These are phyloP conservation scores for Ciconia boyciana DNA, from an alignment of 2,113 vertebrate genomes.

Conservation along the genomic window DNA sequence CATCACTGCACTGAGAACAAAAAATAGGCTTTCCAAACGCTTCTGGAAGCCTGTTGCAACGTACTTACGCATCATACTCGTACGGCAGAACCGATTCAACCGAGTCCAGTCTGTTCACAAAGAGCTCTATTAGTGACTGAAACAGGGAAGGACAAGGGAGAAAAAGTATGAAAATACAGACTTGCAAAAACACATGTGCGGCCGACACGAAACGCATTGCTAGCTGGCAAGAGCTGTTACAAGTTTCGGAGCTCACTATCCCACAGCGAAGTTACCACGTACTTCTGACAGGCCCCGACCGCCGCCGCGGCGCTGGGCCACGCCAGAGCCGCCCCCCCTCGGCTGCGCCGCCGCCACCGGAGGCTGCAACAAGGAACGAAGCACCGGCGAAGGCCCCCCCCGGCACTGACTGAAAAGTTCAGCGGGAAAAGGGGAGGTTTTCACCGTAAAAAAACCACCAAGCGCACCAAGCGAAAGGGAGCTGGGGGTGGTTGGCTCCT, in stretches of 20 bases:
- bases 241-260: background rate
- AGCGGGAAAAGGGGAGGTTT: background rate
- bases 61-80: conserved; percentile 89
- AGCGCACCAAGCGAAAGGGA: too few relatives aligned
- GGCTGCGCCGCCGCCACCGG: background rate
- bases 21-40: background rate
- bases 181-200: fast-evolving
- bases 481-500: too few relatives aligned
- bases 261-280: background rate
- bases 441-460: background rate
- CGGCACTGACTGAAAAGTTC: background rate
- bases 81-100: conserved; percentile 87
- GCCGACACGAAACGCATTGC: background rate
- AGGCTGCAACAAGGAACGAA: background rate
- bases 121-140: conserved; percentile 82
- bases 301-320: background rate
- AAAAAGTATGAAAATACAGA: background rate
- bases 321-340: background rate
- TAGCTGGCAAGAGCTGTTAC: background rate
- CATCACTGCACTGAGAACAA: fast-evolving
- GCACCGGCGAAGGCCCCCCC: background rate
- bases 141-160: background rate
- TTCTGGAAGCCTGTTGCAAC: background rate
- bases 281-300: background rate
- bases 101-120: conserved; percentile 89